Evolutionary conservation across 1,140 invertebrate species (phyloP).

Genomic region (Manduca sexta): DNA sequence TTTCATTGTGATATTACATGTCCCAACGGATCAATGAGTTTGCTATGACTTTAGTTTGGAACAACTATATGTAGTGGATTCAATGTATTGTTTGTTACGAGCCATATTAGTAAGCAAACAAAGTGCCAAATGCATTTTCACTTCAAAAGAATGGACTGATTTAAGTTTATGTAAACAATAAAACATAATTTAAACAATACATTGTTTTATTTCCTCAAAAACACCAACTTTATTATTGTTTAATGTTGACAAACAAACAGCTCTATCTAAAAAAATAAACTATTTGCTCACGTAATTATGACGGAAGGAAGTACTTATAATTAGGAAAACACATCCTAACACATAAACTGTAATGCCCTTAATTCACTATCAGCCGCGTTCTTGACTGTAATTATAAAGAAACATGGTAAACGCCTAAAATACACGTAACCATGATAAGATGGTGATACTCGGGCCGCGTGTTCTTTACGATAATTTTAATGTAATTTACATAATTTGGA

Average conservation of each 20-base stretch:
- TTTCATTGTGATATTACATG: slow-evolving; percentile 2
- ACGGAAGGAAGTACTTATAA: too few relatives aligned
- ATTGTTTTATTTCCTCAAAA: slow-evolving; percentile 16
- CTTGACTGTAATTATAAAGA: slow-evolving; percentile 34
- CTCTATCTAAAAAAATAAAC: too few relatives aligned
- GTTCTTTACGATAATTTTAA: slow-evolving; percentile 25
- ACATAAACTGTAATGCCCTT: slow-evolving; percentile 16
- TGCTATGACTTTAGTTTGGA: slow-evolving; percentile 10
- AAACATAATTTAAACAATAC: slow-evolving; percentile 33
- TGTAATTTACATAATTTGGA: slow-evolving; percentile 44
- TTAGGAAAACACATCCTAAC: too few relatives aligned
- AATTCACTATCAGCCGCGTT: slow-evolving; percentile 22
- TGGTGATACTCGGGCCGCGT: slow-evolving; percentile 16
- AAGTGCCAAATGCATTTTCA: slow-evolving; percentile 72
- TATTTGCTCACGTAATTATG: too few relatives aligned
- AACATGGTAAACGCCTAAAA: slow-evolving; percentile 23
- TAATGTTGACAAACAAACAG: too few relatives aligned
- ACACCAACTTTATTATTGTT: too few relatives aligned
- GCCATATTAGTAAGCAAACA: slow-evolving; percentile 69
- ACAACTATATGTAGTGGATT: slow-evolving; percentile 10
- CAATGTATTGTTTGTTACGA: slow-evolving; percentile 16
- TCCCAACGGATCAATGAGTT: neutral
- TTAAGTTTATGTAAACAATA: slow-evolving; percentile 57
- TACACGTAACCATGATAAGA: slow-evolving; percentile 33
- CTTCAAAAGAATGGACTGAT: slow-evolving; percentile 72